Base-by-base conservation (phyloP, 2,797 vertebrate genomes). In the Trichosurus vulpecula region DNA sequence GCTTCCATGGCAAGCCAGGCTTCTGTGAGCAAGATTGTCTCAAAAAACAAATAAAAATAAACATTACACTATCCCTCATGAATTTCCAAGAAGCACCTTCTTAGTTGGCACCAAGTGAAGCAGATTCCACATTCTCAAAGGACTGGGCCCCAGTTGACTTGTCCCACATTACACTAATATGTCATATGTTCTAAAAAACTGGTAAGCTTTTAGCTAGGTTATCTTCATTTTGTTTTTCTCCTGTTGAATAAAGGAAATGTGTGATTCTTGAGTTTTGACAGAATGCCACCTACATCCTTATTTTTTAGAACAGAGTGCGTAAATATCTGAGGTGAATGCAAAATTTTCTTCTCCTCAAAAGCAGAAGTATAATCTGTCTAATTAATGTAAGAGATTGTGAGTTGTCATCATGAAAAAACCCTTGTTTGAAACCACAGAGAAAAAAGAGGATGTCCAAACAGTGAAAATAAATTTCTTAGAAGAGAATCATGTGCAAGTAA, bases 301-400 rank as follows among this genome's bases (percentile, higher is more conserved):
- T 95, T 95, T 96, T 92, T 0, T 94, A 55, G 95, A 97, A 31
- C 61, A 35, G 94, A 96, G 92, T 1, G 61, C 19, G 93, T 52
- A 55, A 57, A 35, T 54, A 91, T 96, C 95, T 95, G n/a, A 90
- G 95, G 53, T 92, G 57, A 74, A 96, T 91, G 53, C 96, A 5
- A 97, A 94, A 96, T 92, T 95, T 25, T 0, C 90, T 52, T 51
- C 95, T 97, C 96, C 58, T 54, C 58, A 93, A 96, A 98, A 97
- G 91, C 93, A 97, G 97, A 97, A 96, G 90, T 97, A 4, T 92
- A 90, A 35, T 1, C 0, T 95, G 95, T 27, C 54, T 92, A 94
- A 61, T 47, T 52, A 96, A 95, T 91, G 29, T 89, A 25, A 97
- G 66, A 96, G 56, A 94, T 93, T 54, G 66, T 94, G 30, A 92